phyloP scores from a whole-genome alignment of 2,113 vertebrate genomes.

The Mesoclemmys tuberculata region DNA sequence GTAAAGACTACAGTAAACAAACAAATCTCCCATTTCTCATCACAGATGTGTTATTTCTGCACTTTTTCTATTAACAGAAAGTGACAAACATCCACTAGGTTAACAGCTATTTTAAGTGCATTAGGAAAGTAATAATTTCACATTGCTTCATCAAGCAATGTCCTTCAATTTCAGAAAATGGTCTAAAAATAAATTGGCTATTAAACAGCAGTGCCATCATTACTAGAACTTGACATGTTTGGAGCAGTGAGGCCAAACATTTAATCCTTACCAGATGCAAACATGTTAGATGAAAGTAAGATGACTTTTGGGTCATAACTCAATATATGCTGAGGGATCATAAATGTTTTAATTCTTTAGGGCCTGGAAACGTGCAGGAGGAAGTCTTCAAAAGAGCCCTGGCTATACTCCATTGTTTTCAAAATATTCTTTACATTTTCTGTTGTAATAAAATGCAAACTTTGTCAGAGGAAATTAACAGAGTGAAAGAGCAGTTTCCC shows the following conservation, averaged over 20 bases:
- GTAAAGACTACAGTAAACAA: not conserved
- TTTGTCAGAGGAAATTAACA: slow-evolving; percentile 53
- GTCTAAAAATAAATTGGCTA: not conserved
- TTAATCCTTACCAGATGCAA: slow-evolving; percentile 28
- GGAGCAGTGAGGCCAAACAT: not conserved
- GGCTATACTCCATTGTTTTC: slow-evolving; percentile 32
- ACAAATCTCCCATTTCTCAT: not conserved
- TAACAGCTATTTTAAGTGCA: not conserved
- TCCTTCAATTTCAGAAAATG: not conserved
- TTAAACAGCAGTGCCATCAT: not conserved
- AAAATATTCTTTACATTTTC: slow-evolving; percentile 35
- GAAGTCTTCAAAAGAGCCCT: slow-evolving; percentile 36
- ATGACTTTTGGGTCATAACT: not conserved
- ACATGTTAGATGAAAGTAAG: not conserved
- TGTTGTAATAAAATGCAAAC: slow-evolving; percentile 37
- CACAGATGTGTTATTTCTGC: not conserved
- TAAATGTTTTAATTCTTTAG: not conserved
- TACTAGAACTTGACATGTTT: not conserved
- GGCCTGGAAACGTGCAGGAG: slow-evolving; percentile 27
- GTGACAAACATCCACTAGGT: not conserved
- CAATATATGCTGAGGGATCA: not conserved
- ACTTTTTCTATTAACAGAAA: not conserved
- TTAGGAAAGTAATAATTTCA: not conserved
- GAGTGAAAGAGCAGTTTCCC: slow-evolving; percentile 32
- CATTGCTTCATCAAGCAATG: slow-evolving; percentile 7